Evolutionary conservation across 1,140 invertebrate genomes (phyloP), one percentile per base, ranked within the genome.

Genomic region (Rhopalosiphum maidis): DNA sequence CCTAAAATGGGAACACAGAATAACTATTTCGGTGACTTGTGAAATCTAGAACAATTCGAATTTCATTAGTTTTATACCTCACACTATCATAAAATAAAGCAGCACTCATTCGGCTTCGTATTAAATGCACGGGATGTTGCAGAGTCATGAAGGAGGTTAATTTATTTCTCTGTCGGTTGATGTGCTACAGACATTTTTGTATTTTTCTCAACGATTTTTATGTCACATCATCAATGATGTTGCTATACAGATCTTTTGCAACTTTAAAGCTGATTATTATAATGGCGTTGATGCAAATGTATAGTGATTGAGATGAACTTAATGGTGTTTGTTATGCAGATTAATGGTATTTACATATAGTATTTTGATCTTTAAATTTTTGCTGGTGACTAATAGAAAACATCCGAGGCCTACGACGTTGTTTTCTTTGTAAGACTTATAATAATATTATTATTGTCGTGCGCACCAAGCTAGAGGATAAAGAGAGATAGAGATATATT

Each of bases 391-490:
- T 37, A 23, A 18, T 43, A 48, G 85, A 87, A 87, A 87, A 87
- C 85, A 68, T 30, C 30, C n/a, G 85, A 46, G 25, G 37, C 83
- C 22, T 41, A 85, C 83, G 83, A n/a, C 21, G 35, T 37, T 83
- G 35, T 83, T 43, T 41, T 85, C 35, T 68, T n/a, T 77, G 9
- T 1, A 23, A 41, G 23, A 43, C 22, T 85, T 48, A 15, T 54
- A 89, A 89, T 89, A 87, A 46, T 87, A 46, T 87, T 46, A 21
- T 87, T 87, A n/a, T n/a, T 30, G 43, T 30, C 15, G 85, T 87
- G 85, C 46, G 30, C 15, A 87, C 18, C 48, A 55, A 43, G 83
- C 22, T 1, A 23, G 22, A 85, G 23, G 4, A 25, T 23, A 85
- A 4, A 25, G 23, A 46, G 35, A 54, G n/a, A 22, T 25, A 46